Conservation (phyloP, 2,888 invertebrate species). For the Tetheella fluctuosa region DNA sequence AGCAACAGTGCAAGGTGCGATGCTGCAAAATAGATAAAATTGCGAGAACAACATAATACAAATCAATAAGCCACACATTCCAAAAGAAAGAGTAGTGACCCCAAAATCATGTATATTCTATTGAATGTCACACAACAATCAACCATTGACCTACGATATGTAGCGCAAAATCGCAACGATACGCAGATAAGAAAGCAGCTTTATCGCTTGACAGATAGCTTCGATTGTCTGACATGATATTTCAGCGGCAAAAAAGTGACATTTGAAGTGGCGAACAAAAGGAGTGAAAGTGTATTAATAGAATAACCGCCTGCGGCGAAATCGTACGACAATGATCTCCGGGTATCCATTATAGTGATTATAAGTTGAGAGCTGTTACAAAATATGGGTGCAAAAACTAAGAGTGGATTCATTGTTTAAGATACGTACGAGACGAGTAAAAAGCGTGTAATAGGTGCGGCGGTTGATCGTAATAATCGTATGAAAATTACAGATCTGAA, state of each 20-base stretch:
- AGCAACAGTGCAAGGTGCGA: too few species aligned
- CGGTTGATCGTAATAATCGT: background rate
- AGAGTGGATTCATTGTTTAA: slow-evolving; percentile 15
- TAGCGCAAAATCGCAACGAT: slow-evolving; percentile 51
- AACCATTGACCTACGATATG: slow-evolving; percentile 46
- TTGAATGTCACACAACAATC: slow-evolving; percentile 47
- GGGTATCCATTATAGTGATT: slow-evolving; percentile 40
- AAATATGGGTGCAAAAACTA: slow-evolving; percentile 36
- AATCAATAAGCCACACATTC: background rate
- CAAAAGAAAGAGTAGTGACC: slow-evolving; percentile 3
- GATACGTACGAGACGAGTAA: slow-evolving; percentile 3
- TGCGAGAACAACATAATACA: background rate
- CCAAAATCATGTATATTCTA: slow-evolving; percentile 22
- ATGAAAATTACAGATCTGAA: background rate
- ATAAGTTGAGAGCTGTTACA: slow-evolving; percentile 41
- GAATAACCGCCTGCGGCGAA: slow-evolving; percentile 37
- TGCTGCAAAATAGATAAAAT: too few species aligned
- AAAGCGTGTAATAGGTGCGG: background rate
- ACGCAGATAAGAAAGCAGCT: slow-evolving; percentile 61
- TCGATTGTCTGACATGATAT: slow-evolving; percentile 61
- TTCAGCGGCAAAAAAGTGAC: slow-evolving; percentile 61
- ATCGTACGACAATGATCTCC: slow-evolving; percentile 47
- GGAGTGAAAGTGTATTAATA: slow-evolving; percentile 67
- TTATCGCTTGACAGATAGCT: slow-evolving; percentile 57
- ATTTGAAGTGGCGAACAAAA: slow-evolving; percentile 65